Percentiles rank a stretch among this genome's conserved stretches.
phyloP scores from a whole-genome alignment of 1,140 invertebrate species.

The Caenorhabditis inopinata region DNA sequence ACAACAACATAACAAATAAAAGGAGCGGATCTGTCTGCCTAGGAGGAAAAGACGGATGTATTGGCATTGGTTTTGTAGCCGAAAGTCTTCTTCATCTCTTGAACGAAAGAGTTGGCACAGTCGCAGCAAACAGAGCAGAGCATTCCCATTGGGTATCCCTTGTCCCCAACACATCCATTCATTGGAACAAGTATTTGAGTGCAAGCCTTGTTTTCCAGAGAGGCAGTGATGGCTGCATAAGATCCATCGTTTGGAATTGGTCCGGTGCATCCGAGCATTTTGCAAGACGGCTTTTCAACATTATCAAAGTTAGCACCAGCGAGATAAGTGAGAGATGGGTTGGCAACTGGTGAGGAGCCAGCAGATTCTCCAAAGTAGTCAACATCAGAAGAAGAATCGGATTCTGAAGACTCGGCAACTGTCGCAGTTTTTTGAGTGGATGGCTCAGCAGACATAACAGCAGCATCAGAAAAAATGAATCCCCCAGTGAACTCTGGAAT shows the following conservation, averaged over 20 bases:
- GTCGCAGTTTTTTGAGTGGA: background rate
- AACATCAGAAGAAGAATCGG: background rate
- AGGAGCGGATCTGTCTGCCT: background rate
- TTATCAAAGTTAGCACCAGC: conserved; percentile 60
- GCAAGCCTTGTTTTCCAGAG: conserved; percentile 47
- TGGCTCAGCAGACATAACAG: conserved; percentile 14
- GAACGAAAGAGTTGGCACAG: conserved; percentile 51
- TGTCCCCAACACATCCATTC: conserved; percentile 55
- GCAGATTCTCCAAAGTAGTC: conserved; percentile 33
- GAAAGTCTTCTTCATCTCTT: conserved; percentile 55
- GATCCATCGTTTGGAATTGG: conserved; percentile 63
- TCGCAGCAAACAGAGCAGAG: conserved; percentile 65
- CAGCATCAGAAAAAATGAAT: background rate
- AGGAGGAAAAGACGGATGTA: conserved; percentile 11
- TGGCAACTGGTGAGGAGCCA: conserved; percentile 49
- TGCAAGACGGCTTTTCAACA: conserved; percentile 48
- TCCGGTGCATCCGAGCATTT: conserved; percentile 60
- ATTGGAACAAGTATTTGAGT: conserved; percentile 62
- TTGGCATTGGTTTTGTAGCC: conserved; percentile 48
- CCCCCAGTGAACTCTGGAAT: conserved; percentile 14
- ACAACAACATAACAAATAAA: background rate
- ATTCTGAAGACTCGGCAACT: conserved; percentile 12
- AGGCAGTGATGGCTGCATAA: conserved; percentile 45
- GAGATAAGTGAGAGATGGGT: conserved; percentile 60
- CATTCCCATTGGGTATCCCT: conserved; percentile 64